Evolutionary conservation across 1,140 invertebrate genomes (phyloP).

Genomic region (Dolichoris vasculosae): DNA sequence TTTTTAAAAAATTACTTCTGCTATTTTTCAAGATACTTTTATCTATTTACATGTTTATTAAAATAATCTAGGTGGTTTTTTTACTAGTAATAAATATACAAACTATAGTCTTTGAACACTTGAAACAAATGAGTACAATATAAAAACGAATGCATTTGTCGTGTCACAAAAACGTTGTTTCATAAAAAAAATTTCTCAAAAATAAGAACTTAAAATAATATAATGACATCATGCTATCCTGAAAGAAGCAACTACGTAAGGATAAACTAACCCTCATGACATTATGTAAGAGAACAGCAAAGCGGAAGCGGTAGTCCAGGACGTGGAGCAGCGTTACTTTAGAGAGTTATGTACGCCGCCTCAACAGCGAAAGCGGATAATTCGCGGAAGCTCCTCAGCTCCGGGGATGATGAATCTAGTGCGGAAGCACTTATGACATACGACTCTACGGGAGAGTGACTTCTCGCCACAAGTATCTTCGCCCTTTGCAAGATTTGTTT

Average conservation of each 20-base stretch:
- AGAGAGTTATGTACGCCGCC: not conserved
- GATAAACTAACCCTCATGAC: not conserved
- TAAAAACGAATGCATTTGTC: too few species aligned
- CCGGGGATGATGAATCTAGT: slow-evolving; percentile 72
- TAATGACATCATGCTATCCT: not conserved
- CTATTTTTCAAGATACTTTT: too few species aligned
- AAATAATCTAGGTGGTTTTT: too few species aligned
- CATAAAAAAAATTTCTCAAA: not conserved
- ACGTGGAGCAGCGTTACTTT: not conserved
- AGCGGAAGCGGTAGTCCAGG: not conserved
- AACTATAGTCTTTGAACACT: too few species aligned
- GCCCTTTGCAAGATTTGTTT: slow-evolving; percentile 69
- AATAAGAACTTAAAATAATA: not conserved
- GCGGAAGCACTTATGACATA: slow-evolving; percentile 75
- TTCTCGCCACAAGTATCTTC: slow-evolving; percentile 55
- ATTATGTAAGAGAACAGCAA: not conserved
- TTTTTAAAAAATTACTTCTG: too few species aligned
- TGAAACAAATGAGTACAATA: too few species aligned
- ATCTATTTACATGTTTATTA: too few species aligned
- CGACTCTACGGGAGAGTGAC: slow-evolving; percentile 55
- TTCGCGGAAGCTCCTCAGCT: slow-evolving; percentile 57
- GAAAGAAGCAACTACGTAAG: not conserved
- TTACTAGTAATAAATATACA: too few species aligned
- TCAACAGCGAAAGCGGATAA: slow-evolving; percentile 20
- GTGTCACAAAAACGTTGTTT: not conserved